Percentiles rank a stretch among this genome's conserved stretches.
Conservation (phyloP, 2,113 vertebrate genomes). For the Variabilichromis moorii region DNA sequence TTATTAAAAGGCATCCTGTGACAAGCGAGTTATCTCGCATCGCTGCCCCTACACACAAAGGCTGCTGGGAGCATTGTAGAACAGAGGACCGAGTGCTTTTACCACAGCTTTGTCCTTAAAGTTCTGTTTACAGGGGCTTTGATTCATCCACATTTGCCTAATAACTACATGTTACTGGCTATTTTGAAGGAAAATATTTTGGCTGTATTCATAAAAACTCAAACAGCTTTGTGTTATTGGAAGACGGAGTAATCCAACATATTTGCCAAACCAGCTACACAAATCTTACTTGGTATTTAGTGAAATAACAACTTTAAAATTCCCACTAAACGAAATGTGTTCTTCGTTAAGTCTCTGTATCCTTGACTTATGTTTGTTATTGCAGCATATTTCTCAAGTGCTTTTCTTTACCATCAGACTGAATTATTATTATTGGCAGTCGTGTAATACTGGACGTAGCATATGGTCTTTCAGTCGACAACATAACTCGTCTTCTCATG, state of each 20-base stretch:
- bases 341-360: neutral
- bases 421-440: neutral
- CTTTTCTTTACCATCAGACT: neutral
- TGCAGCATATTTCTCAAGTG: neutral
- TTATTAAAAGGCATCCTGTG: constrained; percentile 57
- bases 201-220: neutral
- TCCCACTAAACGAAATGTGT: neutral
- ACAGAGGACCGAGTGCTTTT: neutral
- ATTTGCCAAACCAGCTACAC: neutral
- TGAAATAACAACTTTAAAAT: neutral
- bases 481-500: neutral
- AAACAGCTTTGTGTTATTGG: neutral
- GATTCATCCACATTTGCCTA: neutral
- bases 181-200: neutral
- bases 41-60: neutral
- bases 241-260: neutral
- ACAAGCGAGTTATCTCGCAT: constrained; percentile 27
- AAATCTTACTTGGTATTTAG: neutral
- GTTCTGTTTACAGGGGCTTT: neutral
- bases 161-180: neutral
- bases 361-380: neutral
- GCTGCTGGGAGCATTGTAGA: neutral
- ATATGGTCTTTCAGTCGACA: neutral
- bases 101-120: neutral
- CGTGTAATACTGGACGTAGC: neutral